phyloP scores from a whole-genome alignment of 2,888 invertebrate species.

The Hydropsyche betteni region DNA sequence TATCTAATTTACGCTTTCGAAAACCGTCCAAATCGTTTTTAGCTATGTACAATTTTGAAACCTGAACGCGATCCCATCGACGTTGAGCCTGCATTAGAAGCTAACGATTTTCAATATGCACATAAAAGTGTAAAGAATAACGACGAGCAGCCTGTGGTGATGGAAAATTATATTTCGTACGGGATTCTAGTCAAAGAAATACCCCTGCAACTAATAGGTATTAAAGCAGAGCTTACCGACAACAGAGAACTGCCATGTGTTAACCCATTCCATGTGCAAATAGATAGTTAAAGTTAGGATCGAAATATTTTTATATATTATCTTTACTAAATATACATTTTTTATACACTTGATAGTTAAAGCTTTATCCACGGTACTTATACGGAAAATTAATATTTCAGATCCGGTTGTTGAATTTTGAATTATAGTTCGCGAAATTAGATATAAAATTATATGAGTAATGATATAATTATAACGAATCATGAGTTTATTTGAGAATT shows the following conservation, averaged over 20 bases:
- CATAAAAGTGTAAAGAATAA: constrained; percentile 18
- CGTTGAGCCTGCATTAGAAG: constrained; percentile 60
- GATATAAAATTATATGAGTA: no score
- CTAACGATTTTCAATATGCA: constrained; percentile 55
- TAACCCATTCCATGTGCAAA: constrained; percentile 44
- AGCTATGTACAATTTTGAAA: constrained; percentile 45
- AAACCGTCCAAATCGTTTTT: not conserved
- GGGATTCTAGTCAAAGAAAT: constrained; percentile 40
- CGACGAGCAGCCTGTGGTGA: constrained; percentile 1
- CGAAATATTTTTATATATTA: no score
- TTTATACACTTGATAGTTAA: not conserved
- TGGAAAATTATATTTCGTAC: constrained; percentile 20
- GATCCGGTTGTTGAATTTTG: no score
- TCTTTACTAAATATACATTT: constrained; percentile 39
- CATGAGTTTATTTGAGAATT: no score
- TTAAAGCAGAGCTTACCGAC: constrained; percentile 38
- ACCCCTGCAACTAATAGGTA: constrained; percentile 41
- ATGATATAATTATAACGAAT: no score
- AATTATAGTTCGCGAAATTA: no score
- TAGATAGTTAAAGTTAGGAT: no score
- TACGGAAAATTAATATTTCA: no score
- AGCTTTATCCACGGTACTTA: no score
- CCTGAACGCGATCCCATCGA: constrained; percentile 41
- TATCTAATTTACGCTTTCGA: not conserved
- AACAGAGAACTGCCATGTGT: constrained; percentile 43